Conservation (phyloP, 2,888 invertebrate species). For the Lepetodrilus schrolli region DNA sequence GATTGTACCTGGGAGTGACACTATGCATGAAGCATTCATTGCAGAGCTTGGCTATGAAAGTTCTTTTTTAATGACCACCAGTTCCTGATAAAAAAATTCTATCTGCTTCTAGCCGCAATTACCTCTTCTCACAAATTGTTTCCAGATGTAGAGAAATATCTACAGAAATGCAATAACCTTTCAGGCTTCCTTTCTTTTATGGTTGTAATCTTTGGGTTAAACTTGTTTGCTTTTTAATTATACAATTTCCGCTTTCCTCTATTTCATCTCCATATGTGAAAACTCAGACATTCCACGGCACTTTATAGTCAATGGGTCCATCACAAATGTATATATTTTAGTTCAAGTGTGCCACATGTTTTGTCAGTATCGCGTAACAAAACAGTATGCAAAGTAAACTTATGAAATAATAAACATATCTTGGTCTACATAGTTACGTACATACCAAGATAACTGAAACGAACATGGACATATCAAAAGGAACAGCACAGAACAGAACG, state of each 20-base stretch:
- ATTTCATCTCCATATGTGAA: no score
- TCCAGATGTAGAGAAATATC: background rate
- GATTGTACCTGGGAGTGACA: background rate
- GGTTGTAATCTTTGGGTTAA: no score
- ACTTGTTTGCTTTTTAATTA: background rate
- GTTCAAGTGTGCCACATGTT: background rate
- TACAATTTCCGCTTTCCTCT: background rate
- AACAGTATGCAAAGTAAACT: no score
- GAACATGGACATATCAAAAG: no score
- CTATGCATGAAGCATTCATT: background rate
- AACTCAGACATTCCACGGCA: no score
- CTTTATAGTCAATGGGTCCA: background rate
- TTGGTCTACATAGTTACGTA: no score
- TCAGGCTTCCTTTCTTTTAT: background rate
- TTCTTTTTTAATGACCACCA: conserved; percentile 12
- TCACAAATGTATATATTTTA: background rate
- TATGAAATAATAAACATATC: no score
- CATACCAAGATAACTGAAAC: no score
- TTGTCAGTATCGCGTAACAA: no score
- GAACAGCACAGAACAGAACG: no score
- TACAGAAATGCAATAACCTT: background rate
- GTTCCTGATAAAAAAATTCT: conserved; percentile 8
- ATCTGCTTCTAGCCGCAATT: background rate
- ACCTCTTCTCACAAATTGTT: background rate
- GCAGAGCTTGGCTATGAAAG: background rate